Evolutionary conservation across 2,888 invertebrate genomes (phyloP), one percentile per base, ranked within the genome.

Genomic region (Brachyptera risi): DNA sequence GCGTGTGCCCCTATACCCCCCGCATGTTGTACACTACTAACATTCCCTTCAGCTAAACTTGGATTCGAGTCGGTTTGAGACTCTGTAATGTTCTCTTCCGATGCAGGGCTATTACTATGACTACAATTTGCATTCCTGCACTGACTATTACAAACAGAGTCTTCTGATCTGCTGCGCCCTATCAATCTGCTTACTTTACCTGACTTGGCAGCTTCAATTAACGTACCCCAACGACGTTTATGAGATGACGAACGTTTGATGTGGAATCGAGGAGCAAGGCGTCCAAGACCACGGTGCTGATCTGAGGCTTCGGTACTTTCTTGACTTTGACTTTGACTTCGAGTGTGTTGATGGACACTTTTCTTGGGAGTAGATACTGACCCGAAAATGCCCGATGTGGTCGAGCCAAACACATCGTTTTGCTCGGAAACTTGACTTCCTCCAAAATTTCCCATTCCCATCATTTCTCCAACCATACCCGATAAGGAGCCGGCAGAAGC

Each of bases 171-270:
- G 65, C 78, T 80, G 63, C 89, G 82, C 27, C 91, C 90, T 66
- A 92, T 87, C 69, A 92, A 81, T 65, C 89, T 82, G 24, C 89
- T 87, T 54, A 92, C 89, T 69, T 86, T 83, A 26, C 90, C 90
- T 63, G 87, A 85, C 71, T 89, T 88, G 42, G 92, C 91, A 49
- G 92, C 92, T 73, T 92, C 92, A 72, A 92, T 92, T 64, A 92
- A 79, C 40, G 92, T 91, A 64, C 75, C 75, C 76, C 76, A 76
- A 44, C 73, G 73, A 44, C 72, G 69, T 65, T 75, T 74, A 27
- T 68, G 65, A 13, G 75, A 80, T 26, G 82, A 76, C 19, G 77
- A 76, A 42, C 82, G 75, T 70, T 82, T 83, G 65, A 75, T 69
- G 65, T 77, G 75, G 65, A 76, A 74, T 67, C 76, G 73, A 44